Percentiles rank a stretch among this genome's conserved stretches.
These are phyloP conservation scores for Mormyrops attenuatus DNA, from an alignment of 2,797 vertebrate genomes.

Conservation along the genomic window DNA sequence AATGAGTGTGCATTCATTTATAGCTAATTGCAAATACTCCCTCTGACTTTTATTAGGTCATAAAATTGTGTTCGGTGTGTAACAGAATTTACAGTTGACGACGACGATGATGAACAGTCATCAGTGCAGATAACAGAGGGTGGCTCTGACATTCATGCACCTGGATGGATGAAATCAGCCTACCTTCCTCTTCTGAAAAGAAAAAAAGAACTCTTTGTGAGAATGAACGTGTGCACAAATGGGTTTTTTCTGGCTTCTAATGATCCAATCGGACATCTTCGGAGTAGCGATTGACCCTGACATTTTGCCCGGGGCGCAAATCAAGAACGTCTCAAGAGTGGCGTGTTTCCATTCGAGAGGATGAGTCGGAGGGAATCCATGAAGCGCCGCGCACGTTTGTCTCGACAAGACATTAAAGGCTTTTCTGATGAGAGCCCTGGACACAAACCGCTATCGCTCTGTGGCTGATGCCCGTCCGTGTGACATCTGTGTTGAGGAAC, in stretches of 20 bases:
- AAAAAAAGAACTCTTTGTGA: neutral
- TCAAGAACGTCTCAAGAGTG: neutral
- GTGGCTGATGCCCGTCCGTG: neutral
- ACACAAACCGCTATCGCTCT: neutral
- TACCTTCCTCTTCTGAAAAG: neutral
- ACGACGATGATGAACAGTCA: neutral
- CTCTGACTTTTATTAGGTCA: conserved; percentile 5
- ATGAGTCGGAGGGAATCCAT: neutral
- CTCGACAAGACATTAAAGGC: neutral
- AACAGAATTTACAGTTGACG: neutral
- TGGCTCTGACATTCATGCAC: neutral
- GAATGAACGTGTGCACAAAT: neutral
- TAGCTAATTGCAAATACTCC: neutral
- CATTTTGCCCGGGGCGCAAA: neutral
- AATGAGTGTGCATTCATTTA: conserved; percentile 8
- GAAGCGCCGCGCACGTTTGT: neutral
- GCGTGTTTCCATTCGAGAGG: neutral
- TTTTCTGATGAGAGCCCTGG: neutral
- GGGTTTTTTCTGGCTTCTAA: neutral
- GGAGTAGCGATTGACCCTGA: neutral
- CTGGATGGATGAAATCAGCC: neutral
- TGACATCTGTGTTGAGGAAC: neutral
- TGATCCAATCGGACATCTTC: neutral
- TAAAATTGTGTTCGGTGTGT: neutral
- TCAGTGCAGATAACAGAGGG: neutral